Base-by-base conservation (phyloP, 1,140 invertebrate species). In the Drosophila fuyamai region DNA sequence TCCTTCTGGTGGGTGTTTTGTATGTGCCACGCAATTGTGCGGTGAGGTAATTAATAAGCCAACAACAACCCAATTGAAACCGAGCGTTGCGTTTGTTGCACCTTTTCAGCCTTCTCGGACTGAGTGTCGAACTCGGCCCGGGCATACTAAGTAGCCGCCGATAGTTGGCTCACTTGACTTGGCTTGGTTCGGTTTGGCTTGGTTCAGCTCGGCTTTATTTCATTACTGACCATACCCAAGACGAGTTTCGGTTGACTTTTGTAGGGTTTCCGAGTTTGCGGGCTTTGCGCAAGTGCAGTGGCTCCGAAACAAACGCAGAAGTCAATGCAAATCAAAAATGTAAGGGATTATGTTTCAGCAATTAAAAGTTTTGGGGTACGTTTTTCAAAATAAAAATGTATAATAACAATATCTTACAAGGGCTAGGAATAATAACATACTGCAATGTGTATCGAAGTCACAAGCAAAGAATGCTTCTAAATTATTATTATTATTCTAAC, bases 31-130 rank as follows among this genome's bases (percentile, higher is more conserved):
- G 83, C 79, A 86, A 68, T 60, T 79, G 82, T 85, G 81, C 67
- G 83, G 83, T 88, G 84, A 83, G 83, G 83, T 88, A 88, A 88
- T 88, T 88, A 89, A 86, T 86, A 89, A 88, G 84, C 76, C 79
- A 83, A 44, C 83, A 72, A 46, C 56, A 60, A 50, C 38, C 72
- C 71, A 77, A 80, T 79, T 83, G 79, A 88, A 88, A 88, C 72
- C 79, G 83, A 88, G 74, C 67, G 76, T 79, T 72, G 66, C 67
- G 63, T 51, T 23, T 29, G 48, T 50, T 57, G 63, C 51, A 40
- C 62, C 70, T 65, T 66, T 53, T 13, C 12, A 43, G 60, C 38
- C 40, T 16, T 54, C 16, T 29, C 10, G 16, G 14, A 60, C 16
- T 23, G 51, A 71, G 67, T 71, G 67, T 70, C 67, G 67, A 71